Evolutionary conservation across 1,140 invertebrate genomes (phyloP).

Genomic region (Drosophila subpulchrella): DNA sequence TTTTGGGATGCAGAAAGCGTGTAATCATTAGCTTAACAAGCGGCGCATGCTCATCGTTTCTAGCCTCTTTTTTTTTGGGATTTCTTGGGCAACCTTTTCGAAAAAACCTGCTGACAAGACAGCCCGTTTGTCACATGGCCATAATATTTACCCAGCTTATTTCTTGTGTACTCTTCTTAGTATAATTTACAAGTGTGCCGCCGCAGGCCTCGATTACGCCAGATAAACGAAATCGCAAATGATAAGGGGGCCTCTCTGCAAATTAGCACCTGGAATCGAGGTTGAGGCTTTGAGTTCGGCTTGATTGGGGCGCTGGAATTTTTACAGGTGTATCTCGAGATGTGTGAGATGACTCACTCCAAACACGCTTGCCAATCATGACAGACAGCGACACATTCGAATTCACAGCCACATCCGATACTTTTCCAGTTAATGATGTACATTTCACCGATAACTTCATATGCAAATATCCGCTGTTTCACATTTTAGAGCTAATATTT

Average conservation of each 20-base stretch:
- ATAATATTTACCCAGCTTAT: slow-evolving; percentile 69
- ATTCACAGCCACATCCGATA: background rate
- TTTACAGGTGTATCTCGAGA: slow-evolving; percentile 14
- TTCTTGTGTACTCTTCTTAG: slow-evolving; percentile 48
- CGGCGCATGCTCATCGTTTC: slow-evolving; percentile 55
- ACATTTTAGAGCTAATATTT: slow-evolving; percentile 20
- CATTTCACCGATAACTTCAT: slow-evolving; percentile 53
- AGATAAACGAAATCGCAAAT: slow-evolving; percentile 49
- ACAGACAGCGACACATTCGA: slow-evolving; percentile 23
- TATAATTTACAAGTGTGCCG: slow-evolving; percentile 72
- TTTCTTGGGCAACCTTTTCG: slow-evolving; percentile 21
- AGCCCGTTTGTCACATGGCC: slow-evolving; percentile 59
- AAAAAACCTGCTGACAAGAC: slow-evolving; percentile 55
- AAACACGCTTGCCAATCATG: slow-evolving; percentile 60
- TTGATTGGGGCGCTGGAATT: slow-evolving; percentile 2
- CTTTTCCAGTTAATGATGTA: slow-evolving; percentile 49
- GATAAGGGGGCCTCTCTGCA: slow-evolving; percentile 15
- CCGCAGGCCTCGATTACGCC: slow-evolving; percentile 37
- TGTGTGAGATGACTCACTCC: slow-evolving; percentile 56
- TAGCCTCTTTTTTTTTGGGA: slow-evolving; percentile 28
- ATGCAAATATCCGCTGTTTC: slow-evolving; percentile 41
- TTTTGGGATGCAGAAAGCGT: slow-evolving; percentile 69
- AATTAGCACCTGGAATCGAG: slow-evolving; percentile 37
- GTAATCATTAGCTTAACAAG: slow-evolving; percentile 70
- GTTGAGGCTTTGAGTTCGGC: slow-evolving; percentile 1